Evolutionary conservation across 2,113 vertebrate species (phyloP).

Genomic region (Galbula dea): DNA sequence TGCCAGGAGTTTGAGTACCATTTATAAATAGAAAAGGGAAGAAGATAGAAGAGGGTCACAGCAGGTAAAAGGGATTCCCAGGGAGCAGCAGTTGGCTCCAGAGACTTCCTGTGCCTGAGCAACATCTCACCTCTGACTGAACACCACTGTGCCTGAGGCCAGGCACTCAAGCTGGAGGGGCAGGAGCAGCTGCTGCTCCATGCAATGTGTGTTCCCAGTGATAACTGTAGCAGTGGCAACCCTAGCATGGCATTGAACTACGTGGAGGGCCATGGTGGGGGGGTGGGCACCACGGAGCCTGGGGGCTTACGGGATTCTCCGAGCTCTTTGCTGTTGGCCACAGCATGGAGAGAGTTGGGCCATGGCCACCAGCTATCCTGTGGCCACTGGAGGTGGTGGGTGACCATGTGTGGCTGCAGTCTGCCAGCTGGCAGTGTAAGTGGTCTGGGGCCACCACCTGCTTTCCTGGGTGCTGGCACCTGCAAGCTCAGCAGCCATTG

Average conservation of each 20-base stretch:
- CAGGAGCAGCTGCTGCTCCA: neutral
- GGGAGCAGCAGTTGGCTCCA: neutral
- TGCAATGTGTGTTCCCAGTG: neutral
- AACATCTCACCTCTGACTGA: neutral
- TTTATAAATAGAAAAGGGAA: neutral
- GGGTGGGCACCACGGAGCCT: neutral
- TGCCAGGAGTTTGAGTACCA: neutral
- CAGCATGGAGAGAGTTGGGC: neutral
- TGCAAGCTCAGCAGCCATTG: neutral
- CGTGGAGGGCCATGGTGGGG: neutral
- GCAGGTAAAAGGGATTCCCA: neutral
- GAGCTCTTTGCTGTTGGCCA: neutral
- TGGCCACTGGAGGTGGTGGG: neutral
- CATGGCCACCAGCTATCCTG: neutral
- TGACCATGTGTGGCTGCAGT: rapidly evolving
- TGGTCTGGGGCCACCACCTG: neutral
- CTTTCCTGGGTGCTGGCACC: rapidly evolving
- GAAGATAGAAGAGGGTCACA: neutral
- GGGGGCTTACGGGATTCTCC: no score
- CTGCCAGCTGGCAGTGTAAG: neutral
- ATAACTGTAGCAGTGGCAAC: no score
- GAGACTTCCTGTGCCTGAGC: neutral
- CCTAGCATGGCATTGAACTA: neutral
- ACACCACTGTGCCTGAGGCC: neutral
- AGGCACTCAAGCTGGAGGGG: neutral